Conservation (phyloP, 2,797 vertebrate species). For the Delichon dasypus region DNA sequence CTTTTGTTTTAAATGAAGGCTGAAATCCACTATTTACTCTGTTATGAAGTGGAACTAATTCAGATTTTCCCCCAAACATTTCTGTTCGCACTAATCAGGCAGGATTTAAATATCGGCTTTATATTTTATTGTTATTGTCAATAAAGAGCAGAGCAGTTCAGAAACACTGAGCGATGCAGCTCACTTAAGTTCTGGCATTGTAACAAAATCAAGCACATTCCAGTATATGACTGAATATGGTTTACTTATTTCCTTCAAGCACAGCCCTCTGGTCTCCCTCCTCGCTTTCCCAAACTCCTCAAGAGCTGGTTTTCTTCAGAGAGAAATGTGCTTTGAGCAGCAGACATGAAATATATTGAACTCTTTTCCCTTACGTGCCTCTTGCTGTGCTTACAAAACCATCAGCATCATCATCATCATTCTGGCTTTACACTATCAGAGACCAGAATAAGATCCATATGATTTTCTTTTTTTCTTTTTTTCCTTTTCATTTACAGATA, state of each 20-base stretch:
- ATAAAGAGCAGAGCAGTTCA: slow-evolving; percentile 71
- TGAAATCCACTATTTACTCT: slow-evolving; percentile 65
- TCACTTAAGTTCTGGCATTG: slow-evolving; percentile 54
- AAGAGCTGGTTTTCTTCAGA: slow-evolving; percentile 32
- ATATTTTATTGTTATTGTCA: slow-evolving; percentile 67
- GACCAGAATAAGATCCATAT: not conserved
- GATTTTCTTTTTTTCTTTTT: not conserved
- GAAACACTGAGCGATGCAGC: slow-evolving; percentile 63
- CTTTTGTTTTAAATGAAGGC: slow-evolving; percentile 76
- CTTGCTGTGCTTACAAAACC: not conserved
- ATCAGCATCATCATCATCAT: not conserved
- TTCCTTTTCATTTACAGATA: not conserved
- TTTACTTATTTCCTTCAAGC: slow-evolving; percentile 18
- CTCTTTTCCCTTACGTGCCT: not conserved
- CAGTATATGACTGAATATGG: not conserved
- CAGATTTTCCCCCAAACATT: slow-evolving; percentile 65
- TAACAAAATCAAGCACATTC: slow-evolving; percentile 20
- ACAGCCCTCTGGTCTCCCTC: not conserved
- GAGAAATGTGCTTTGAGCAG: not conserved
- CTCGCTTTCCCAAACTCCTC: not conserved
- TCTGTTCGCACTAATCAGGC: slow-evolving; percentile 63
- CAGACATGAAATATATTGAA: not conserved
- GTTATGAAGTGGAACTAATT: slow-evolving; percentile 68
- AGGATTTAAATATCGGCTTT: slow-evolving; percentile 48
- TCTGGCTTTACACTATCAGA: not conserved